Evolutionary conservation across 2,888 invertebrate species (phyloP), one percentile per base, ranked within the genome.

Genomic region (Prionchulus punctatus): DNA sequence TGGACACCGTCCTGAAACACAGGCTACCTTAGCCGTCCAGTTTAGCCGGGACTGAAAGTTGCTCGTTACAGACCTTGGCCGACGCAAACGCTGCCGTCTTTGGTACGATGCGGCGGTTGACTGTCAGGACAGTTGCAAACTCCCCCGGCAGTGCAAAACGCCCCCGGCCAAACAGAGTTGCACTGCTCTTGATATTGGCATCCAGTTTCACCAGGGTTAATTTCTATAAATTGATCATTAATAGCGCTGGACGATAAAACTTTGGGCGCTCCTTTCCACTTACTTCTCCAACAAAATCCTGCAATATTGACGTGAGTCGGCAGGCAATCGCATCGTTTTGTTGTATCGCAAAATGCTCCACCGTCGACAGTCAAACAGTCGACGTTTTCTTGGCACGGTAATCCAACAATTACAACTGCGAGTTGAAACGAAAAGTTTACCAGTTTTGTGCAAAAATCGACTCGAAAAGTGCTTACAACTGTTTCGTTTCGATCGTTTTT

Each of bases 201-300:
- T 23, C 68, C 68, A 18, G 67, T 65, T 58, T 68, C 67, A 57
- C 68, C 68, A 15, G 68, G 68, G 53, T 68, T 67, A 58, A 69
- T 67, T 59, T 68, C 68, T 68, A n/a, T n/a, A n/a, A n/a, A n/a
- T n/a, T n/a, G n/a, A n/a, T n/a, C n/a, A n/a, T n/a, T n/a, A n/a
- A n/a, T n/a, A n/a, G n/a, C n/a, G n/a, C n/a, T n/a, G n/a, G n/a
- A n/a, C n/a, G n/a, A n/a, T n/a, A n/a, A n/a, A n/a, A n/a, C n/a
- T n/a, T n/a, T n/a, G n/a, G n/a, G n/a, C n/a, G n/a, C n/a, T n/a
- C n/a, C 2, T 23, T 26, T 25, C 7, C 21, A 21, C 26, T 7
- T 30, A 54, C 54, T 54, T 18, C 3, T 25, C 54, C 54, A 54
- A 25, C 54, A 54, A 45, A 27, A 54, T 4, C 54, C 54, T 23